Base-by-base conservation (phyloP, 2,113 vertebrate species). In the Reinhardtius hippoglossoides region DNA sequence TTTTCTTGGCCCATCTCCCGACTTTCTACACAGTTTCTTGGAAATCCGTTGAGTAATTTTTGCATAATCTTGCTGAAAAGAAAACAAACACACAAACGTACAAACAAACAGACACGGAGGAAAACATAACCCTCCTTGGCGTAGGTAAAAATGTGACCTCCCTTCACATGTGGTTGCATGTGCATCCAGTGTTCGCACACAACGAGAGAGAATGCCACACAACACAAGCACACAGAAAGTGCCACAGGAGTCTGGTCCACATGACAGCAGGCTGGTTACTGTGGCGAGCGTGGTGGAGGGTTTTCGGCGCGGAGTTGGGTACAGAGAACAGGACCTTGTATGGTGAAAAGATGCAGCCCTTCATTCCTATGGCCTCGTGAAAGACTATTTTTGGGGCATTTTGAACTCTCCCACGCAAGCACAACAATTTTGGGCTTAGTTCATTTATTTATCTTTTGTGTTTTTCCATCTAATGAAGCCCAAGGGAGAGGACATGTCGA, bases 361-460 rank as follows among this genome's bases (percentile, higher is more conserved):
- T 88, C 93, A 94, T 94, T 95, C 93, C 91, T 91, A 60, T 55
- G 66, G 80, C 69, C 84, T 92, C 83, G 91, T 72, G 18, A 84
- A 83, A 82, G 57, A 76, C 91, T 95, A 95, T 95, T 95, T 42
- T 92, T 86, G 80, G 88, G 89, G 90, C 65, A 82, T 87, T 90
- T 83, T 91, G 85, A 92, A 93, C 91, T 94, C 91, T 95, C 94
- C 92, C 94, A 95, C 93, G 90, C 92, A 90, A 76, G 81, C 73
- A 90, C 82, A 90, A 91, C 87, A 89, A 92, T 91, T 92, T 90
- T 78, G 83, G 84, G 91, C 84, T 94, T 90, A 93, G 87, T 93
- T 94, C 91, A 94, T 94, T 92, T 94, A 93, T 95, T 95, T 95
- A 91, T 94, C 90, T 92, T 91, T 78, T 72, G 88, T 85, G 77